A percentile compares a stretch with the other conserved stretches of the same genome.
Conservation (phyloP, 30 jellyfish, hydroid and myxozoan genomes). For the Chrysaora quinquecirrha region DNA sequence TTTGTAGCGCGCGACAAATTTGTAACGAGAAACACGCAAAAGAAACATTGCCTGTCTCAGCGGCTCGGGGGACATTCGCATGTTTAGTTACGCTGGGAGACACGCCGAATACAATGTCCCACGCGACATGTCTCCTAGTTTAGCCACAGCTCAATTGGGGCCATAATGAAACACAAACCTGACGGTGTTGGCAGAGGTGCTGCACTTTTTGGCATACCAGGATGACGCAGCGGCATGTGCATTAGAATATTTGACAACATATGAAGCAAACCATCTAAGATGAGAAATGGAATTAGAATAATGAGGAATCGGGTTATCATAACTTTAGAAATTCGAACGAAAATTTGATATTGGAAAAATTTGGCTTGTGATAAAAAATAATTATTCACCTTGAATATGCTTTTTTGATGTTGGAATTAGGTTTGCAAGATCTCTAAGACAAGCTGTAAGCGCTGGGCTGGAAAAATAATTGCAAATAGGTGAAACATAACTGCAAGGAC, state of each 20-base stretch:
- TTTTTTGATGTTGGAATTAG: constrained; percentile 85
- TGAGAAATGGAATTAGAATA: no score
- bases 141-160: no score
- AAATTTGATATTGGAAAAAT: no score
- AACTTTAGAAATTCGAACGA: neutral
- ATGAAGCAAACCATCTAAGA: constrained; percentile 79
- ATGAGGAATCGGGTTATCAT: no score
- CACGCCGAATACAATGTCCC: no score
- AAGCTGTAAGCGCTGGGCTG: constrained; percentile 96
- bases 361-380: no score
- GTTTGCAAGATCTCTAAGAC: constrained; percentile 79
- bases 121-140: no score
- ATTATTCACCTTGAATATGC: constrained; percentile 79
- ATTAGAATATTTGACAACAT: constrained; percentile 78
- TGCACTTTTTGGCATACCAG: constrained; percentile 91
- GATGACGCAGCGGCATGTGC: constrained; percentile 90
- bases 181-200: constrained; percentile 76
- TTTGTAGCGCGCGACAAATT: no score
- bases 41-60: no score
- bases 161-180: constrained; percentile 37
- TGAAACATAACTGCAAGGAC: neutral
- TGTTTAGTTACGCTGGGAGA: no score
- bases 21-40: no score
- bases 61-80: no score
- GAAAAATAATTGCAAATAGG: neutral